Base-by-base conservation (phyloP, 1,140 invertebrate species). In the Sminthurides bifidus region DNA sequence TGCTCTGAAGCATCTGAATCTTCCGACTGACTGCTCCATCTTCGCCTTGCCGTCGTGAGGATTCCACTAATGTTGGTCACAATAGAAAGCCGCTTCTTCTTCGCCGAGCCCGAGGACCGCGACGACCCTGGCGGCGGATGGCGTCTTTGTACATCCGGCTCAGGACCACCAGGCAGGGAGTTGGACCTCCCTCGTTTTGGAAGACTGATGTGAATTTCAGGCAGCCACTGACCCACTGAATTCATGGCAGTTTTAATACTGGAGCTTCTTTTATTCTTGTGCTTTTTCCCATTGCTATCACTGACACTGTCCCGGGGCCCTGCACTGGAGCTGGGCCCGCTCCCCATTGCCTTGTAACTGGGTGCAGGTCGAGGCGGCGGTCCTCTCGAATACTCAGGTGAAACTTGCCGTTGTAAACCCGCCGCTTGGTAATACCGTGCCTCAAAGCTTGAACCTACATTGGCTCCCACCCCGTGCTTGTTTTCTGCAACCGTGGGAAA, bases 41-140 rank as follows among this genome's bases (percentile, higher is more conserved):
- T 82, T 0, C 51, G 35, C 3, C 45, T 48, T n/a, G 83, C 82
- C 73, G 85, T 86, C 68, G 85, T 83, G 29, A 87, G 69, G 63
- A 87, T 79, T 8, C 83, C 83, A 0, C 84, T 84, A 66, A 87
- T 80, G 0, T 83, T 85, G 0, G 83, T 83, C 1, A 86, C 82
- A 33, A 87, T 59, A 21, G 63, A 61, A 21, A 59, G 71, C 15
- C 79, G 78, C 66, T 84, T 82, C 66, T 84, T 84, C 69, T 85
- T 85, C 59, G 79, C 73, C 59, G 29, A 51, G 38, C 30, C 27
- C 1, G 52, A 27, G 2, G 44, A 45, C 12, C 27, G 26, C 19
- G 8, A 15, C 26, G 58, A 38, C 3, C 35, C 15, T 31, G 67
- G 62, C 24, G 68, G 64, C 12, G 43, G 33, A 0, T 59, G 52